These are phyloP conservation scores for Hemibagrus wyckioides DNA, from an alignment of 2,113 vertebrate genomes.

Conservation along the genomic window DNA sequence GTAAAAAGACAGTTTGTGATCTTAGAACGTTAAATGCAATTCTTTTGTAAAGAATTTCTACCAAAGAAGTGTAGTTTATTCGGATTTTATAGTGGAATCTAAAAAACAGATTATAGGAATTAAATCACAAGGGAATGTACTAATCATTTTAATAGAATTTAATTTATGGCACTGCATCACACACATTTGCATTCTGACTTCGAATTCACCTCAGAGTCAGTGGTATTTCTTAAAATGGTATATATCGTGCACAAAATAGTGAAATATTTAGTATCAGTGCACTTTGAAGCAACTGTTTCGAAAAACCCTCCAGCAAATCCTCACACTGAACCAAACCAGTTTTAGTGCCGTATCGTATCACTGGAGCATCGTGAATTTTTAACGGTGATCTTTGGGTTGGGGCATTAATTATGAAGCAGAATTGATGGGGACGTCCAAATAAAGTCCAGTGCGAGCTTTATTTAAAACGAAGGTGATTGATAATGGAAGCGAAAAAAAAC, in stretches of 20 bases:
- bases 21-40: too few species aligned
- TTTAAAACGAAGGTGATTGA: slow-evolving; percentile 19
- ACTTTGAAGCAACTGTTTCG: neutral
- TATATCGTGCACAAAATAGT: neutral
- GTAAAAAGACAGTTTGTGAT: neutral
- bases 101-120: neutral
- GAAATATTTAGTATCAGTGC: neutral
- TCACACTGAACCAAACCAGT: neutral
- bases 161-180: neutral
- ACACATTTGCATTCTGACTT: neutral
- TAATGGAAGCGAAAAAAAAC: neutral
- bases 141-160: neutral
- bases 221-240: neutral
- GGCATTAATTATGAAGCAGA: slow-evolving; percentile 47
- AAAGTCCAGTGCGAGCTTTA: slow-evolving; percentile 38
- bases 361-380: slow-evolving; percentile 41
- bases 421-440: slow-evolving; percentile 47
- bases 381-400: slow-evolving; percentile 32
- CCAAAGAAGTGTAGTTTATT: neutral
- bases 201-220: neutral
- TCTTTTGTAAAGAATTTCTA: neutral
- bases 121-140: neutral
- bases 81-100: neutral
- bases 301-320: neutral
- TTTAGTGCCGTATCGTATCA: neutral